A percentile compares a stretch with the other conserved stretches of the same genome.
Evolutionary conservation across 2,888 invertebrate species (phyloP).

Genomic region (Hydroisotoma schaefferi): DNA sequence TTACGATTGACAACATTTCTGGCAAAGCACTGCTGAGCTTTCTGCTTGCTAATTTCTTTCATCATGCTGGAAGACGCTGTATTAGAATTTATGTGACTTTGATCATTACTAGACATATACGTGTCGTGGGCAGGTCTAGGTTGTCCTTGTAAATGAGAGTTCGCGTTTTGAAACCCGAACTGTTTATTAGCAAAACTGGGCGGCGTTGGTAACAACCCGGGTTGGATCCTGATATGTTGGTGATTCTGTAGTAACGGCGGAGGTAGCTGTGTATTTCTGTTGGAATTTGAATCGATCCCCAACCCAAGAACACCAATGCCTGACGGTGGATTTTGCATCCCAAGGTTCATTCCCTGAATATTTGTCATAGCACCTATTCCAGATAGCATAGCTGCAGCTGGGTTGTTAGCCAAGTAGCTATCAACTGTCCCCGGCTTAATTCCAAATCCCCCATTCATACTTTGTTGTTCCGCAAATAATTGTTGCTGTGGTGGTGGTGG

Average conservation of each 20-base stretch:
- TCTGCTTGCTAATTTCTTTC: constrained; percentile 22
- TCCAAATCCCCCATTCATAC: too few species aligned
- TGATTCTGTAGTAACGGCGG: background rate
- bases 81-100: background rate
- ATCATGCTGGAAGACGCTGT: constrained; percentile 5
- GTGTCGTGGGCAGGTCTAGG: background rate
- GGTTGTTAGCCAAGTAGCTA: too few species aligned
- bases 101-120: background rate
- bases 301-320: background rate
- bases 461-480: background rate
- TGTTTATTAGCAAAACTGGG: background rate
- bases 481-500: too few species aligned
- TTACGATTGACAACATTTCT: constrained; percentile 1
- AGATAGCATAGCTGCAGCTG: background rate
- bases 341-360: constrained; percentile 11
- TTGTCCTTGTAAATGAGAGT: background rate
- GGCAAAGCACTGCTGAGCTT: constrained; percentile 31
- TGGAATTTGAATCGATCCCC: too few species aligned
- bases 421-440: too few species aligned
- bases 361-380: background rate
- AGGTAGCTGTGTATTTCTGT: too few species aligned
- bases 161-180: background rate
- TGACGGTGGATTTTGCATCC: constrained; percentile 9
- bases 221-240: too few species aligned
- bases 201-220: background rate